phyloP scores from a whole-genome alignment of 2,113 vertebrate species.

The Riparia riparia region DNA sequence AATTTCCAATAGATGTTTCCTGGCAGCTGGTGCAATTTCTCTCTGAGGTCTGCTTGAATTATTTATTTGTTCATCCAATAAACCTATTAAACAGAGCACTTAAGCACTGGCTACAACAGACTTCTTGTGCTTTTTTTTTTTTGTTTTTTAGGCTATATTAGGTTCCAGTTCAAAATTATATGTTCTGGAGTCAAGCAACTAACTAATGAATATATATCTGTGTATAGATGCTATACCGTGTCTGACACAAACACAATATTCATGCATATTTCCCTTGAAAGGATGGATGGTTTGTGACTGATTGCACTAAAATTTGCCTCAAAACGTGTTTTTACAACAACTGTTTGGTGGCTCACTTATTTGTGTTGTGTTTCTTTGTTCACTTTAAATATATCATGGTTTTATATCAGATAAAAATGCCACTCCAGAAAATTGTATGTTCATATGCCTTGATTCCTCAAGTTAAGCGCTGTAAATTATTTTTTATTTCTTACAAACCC shows the following conservation, averaged over 20 bases:
- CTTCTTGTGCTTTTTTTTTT: not conserved
- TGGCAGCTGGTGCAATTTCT: slow-evolving; percentile 15
- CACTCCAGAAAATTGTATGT: not conserved
- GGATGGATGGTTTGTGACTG: not conserved
- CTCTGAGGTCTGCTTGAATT: slow-evolving; percentile 36
- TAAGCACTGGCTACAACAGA: not conserved
- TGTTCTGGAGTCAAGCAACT: not conserved
- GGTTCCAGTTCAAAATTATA: not conserved
- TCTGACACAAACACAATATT: not conserved
- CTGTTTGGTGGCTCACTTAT: not conserved
- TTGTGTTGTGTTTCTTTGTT: not conserved
- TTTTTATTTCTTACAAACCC: not conserved
- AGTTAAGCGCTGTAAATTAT: not conserved
- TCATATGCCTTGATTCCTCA: not conserved
- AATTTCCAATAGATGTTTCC: not conserved
- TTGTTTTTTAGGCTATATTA: not conserved
- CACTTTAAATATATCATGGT: not conserved
- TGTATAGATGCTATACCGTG: not conserved
- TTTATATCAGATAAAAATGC: not conserved
- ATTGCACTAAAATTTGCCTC: not conserved
- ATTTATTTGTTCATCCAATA: slow-evolving; percentile 57
- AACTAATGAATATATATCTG: not conserved
- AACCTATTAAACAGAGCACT: slow-evolving; percentile 48
- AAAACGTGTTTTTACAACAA: not conserved
- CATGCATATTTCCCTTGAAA: not conserved